A percentile compares a stretch with the other conserved stretches of the same genome.
Conservation (phyloP, 2,113 vertebrate species). For the Carlito syrichta region DNA sequence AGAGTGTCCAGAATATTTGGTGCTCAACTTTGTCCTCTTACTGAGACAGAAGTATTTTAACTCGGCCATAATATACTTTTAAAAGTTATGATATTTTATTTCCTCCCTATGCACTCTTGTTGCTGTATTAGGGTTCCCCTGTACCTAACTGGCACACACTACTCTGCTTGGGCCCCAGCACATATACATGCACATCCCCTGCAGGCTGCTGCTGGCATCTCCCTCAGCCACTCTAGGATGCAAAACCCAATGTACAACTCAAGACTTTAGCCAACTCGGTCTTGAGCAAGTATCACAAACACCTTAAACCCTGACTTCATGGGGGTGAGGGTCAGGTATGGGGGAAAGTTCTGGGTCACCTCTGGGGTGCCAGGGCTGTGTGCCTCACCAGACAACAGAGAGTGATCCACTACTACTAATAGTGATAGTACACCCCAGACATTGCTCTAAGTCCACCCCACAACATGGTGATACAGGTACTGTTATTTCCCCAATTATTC, state of each 20-base stretch:
- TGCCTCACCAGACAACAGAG: not conserved
- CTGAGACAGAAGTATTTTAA: not conserved
- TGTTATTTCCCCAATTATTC: not conserved
- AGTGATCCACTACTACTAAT: not conserved
- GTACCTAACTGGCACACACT: rapidly evolving
- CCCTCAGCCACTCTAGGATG: not conserved
- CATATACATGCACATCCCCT: not conserved
- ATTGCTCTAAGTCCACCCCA: not conserved
- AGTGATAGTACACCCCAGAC: not conserved
- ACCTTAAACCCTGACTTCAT: not conserved
- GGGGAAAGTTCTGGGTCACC: not conserved
- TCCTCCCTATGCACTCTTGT: not conserved
- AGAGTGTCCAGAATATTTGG: too few relatives aligned
- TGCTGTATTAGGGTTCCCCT: not conserved
- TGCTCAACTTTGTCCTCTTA: not conserved
- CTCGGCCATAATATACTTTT: not conserved
- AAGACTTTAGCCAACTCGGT: not conserved
- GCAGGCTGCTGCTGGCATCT: not conserved
- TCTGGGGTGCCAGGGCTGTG: not conserved
- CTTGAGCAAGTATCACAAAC: not conserved
- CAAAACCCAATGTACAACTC: not conserved
- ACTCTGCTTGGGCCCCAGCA: not conserved
- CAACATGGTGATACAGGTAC: not conserved
- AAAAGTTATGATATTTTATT: not conserved
- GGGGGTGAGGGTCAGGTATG: not conserved